Evolutionary conservation across 1,140 invertebrate genomes (phyloP).

Genomic region (Holotrichia oblita): DNA sequence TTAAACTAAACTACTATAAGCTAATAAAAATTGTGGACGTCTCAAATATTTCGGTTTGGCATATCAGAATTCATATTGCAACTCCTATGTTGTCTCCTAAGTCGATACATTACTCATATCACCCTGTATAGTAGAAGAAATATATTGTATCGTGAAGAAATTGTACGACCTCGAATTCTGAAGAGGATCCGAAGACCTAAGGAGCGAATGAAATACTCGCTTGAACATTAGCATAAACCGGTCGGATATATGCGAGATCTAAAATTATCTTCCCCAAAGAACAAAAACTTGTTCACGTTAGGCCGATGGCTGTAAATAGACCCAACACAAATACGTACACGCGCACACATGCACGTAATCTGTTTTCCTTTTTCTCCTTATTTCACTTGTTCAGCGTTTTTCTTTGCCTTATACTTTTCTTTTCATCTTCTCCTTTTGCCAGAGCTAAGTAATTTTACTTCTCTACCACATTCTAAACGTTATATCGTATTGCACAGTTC

Average conservation of each 20-base stretch:
- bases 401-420: background rate
- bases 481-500: background rate
- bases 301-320: slow-evolving; percentile 52
- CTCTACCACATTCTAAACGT: background rate
- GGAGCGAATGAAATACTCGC: slow-evolving; percentile 50
- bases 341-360: slow-evolving; percentile 11
- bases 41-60: background rate
- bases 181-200: slow-evolving; percentile 37
- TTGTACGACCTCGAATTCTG: slow-evolving; percentile 35
- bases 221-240: slow-evolving; percentile 52
- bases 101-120: too few species aligned
- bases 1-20: too few species aligned
- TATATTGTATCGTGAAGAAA: slow-evolving; percentile 32
- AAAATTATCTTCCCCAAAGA: slow-evolving; percentile 53
- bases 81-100: too few species aligned
- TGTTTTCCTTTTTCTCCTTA: slow-evolving; percentile 28
- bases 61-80: too few species aligned
- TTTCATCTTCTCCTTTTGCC: slow-evolving; percentile 16
- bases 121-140: background rate
- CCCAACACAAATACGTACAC: slow-evolving; percentile 23
- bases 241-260: slow-evolving; percentile 52
- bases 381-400: background rate
- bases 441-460: slow-evolving; percentile 10
- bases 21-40: background rate
- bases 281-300: slow-evolving; percentile 53